These are phyloP conservation scores for Leptopilina drosophilae DNA, from an alignment of 2,888 invertebrate genomes.

Conservation along the genomic window DNA sequence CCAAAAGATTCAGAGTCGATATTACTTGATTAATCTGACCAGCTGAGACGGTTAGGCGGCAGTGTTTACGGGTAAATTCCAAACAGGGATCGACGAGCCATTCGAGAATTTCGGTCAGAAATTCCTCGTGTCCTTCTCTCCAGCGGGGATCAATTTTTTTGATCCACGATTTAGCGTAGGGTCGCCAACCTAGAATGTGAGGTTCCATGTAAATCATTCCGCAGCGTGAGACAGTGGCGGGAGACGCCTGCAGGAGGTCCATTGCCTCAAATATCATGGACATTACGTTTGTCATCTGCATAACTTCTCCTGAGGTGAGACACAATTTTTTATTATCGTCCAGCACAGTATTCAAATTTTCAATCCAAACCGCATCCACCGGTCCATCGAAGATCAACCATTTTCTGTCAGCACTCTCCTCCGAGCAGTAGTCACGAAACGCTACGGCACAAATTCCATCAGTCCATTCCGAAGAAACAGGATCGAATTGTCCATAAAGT, in stretches of 20 bases:
- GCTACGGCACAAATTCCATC: slow-evolving; percentile 91
- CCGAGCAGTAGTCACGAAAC: slow-evolving; percentile 87
- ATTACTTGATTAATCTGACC: slow-evolving; percentile 86
- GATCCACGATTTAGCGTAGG: slow-evolving; percentile 90
- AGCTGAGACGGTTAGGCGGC: slow-evolving; percentile 82
- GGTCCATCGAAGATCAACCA: slow-evolving; percentile 97
- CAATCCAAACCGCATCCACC: slow-evolving; percentile 93
- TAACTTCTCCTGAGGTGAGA: slow-evolving; percentile 91
- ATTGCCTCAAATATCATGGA: slow-evolving; percentile 93
- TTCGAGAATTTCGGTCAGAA: slow-evolving; percentile 82
- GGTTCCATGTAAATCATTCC: slow-evolving; percentile 96
- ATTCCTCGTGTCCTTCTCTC: slow-evolving; percentile 81
- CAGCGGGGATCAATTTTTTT: slow-evolving; percentile 82
- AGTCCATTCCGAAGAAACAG: slow-evolving; percentile 93
- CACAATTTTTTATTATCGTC: slow-evolving; percentile 94
- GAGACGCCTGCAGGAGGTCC: slow-evolving; percentile 90
- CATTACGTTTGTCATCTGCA: slow-evolving; percentile 89
- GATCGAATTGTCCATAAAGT: slow-evolving; percentile 94
- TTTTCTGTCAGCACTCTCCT: slow-evolving; percentile 86
- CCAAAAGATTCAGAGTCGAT: slow-evolving; percentile 86
- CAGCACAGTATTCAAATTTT: slow-evolving; percentile 92
- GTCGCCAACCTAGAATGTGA: slow-evolving; percentile 87
- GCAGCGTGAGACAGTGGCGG: slow-evolving; percentile 92
- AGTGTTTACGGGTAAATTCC: slow-evolving; percentile 85
- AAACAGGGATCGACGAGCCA: slow-evolving; percentile 90